Evolutionary conservation across 2,888 invertebrate species (phyloP).

Genomic region (Lasioglossum pauxillum): DNA sequence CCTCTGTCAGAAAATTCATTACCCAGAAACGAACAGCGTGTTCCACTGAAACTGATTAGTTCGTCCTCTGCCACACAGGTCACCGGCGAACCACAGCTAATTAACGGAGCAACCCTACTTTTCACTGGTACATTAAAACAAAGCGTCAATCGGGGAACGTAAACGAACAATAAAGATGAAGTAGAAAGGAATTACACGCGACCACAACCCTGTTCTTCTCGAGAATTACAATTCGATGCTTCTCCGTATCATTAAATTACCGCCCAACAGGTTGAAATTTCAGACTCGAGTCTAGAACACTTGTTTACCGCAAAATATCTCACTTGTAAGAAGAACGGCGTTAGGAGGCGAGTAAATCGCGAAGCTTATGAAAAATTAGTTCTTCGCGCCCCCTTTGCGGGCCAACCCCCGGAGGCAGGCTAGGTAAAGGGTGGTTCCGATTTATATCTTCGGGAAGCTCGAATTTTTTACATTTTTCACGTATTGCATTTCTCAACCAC

Average conservation of each 20-base stretch:
- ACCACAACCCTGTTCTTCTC: background rate
- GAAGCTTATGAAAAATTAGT: background rate
- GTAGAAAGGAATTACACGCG: background rate
- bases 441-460: background rate
- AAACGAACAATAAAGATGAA: background rate
- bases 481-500: no score
- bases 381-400: background rate
- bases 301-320: background rate
- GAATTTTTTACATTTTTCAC: background rate
- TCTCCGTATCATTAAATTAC: background rate
- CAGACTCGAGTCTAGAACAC: background rate
- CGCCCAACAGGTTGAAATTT: background rate
- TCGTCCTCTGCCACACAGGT: background rate
- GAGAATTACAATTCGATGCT: background rate
- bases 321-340: background rate
- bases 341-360: background rate
- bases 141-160: background rate
- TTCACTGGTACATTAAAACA: conserved; percentile 2
- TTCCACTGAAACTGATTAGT: conserved; percentile 2
- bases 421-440: background rate
- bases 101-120: conserved; percentile 2
- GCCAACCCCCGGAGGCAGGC: background rate
- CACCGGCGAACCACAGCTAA: conserved; percentile 5
- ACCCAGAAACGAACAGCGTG: background rate
- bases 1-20: conserved; percentile 5